These are phyloP conservation scores for Esperia sulphurella DNA, from an alignment of 2,888 invertebrate genomes.

Conservation along the genomic window DNA sequence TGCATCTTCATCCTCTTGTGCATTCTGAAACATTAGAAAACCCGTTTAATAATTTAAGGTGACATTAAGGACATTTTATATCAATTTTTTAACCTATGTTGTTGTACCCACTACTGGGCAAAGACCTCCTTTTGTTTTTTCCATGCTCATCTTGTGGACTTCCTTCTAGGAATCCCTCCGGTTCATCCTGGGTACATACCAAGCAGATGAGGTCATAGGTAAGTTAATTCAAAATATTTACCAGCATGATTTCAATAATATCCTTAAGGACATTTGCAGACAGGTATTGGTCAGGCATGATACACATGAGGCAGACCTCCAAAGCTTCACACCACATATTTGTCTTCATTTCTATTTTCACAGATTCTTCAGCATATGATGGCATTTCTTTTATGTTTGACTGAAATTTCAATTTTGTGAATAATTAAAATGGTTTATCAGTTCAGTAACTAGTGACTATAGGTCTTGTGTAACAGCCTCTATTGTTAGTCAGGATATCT, in stretches of 20 bases:
- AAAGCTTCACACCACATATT: slow-evolving; percentile 66
- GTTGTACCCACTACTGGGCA: no score
- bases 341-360: slow-evolving; percentile 55
- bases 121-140: no score
- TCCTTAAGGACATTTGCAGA: slow-evolving; percentile 52
- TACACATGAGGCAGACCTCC: slow-evolving; percentile 53
- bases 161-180: no score
- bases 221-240: slow-evolving; percentile 28
- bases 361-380: slow-evolving; percentile 46
- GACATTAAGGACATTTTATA: no score
- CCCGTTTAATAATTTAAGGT: no score
- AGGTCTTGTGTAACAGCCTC: no score
- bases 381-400: slow-evolving; percentile 34
- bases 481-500: no score
- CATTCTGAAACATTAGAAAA: slow-evolving; percentile 54
- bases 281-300: slow-evolving; percentile 53
- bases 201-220: slow-evolving; percentile 2
- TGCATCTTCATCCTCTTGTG: slow-evolving; percentile 50
- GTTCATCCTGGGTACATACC: no score
- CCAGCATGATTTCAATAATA: slow-evolving; percentile 67
- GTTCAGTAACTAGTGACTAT: no score
- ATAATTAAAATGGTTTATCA: no score
- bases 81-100: no score
- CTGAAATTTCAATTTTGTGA: neutral
- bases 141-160: no score